Evolutionary conservation across 1,140 invertebrate species (phyloP).

Genomic region (Eciton burchellii): DNA sequence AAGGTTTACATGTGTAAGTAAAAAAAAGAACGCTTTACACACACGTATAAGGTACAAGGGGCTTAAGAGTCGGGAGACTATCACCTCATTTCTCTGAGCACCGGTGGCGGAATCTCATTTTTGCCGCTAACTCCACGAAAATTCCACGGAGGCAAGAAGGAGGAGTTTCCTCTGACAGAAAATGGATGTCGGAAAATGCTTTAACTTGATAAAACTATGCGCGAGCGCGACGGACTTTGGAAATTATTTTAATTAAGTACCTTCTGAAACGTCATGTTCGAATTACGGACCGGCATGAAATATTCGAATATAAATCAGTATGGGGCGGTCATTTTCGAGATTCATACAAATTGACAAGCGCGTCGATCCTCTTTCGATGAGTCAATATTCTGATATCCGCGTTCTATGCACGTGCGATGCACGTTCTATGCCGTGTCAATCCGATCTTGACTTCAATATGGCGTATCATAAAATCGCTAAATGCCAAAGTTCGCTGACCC

Average conservation of each 20-base stretch:
- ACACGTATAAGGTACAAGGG: neutral
- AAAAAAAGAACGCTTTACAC: neutral
- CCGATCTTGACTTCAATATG: conserved; percentile 2
- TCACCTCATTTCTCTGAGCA: neutral
- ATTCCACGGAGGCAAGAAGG: conserved; percentile 51
- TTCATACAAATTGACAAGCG: conserved; percentile 7
- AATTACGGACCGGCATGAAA: conserved; percentile 40
- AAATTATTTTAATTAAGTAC: conserved; percentile 61
- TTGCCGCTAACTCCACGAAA: conserved; percentile 48
- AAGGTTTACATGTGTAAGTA: too few species aligned
- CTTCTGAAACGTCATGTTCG: conserved; percentile 12
- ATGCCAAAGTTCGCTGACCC: conserved; percentile 1
- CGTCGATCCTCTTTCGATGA: neutral
- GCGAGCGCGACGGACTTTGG: conserved; percentile 49
- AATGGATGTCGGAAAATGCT: conserved; percentile 60
- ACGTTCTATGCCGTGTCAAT: neutral
- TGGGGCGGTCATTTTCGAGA: neutral
- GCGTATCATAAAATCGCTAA: neutral
- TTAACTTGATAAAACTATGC: conserved; percentile 51
- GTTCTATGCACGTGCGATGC: neutral
- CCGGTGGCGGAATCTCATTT: conserved; percentile 33
- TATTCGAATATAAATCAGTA: conserved; percentile 50
- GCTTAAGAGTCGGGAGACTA: conserved; percentile 13
- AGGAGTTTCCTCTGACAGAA: conserved; percentile 52
- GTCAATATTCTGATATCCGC: too few species aligned